These are phyloP conservation scores for Geococcyx californianus DNA, from an alignment of 2,113 vertebrate genomes.

Conservation along the genomic window DNA sequence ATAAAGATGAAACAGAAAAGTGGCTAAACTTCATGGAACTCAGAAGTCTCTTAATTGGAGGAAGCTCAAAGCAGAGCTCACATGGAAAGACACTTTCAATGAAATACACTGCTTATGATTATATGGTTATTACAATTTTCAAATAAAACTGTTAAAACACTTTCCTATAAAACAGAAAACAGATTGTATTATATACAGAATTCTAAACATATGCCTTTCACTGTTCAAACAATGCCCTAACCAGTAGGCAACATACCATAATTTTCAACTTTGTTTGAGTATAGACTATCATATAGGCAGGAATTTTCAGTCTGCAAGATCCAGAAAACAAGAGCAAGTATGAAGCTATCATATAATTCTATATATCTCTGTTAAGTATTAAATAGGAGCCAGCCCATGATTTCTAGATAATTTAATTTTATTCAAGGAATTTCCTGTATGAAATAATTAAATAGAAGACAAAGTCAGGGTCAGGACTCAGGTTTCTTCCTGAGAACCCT, in stretches of 20 bases:
- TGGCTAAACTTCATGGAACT: not conserved
- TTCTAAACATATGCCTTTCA: not conserved
- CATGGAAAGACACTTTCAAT: not conserved
- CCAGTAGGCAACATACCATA: not conserved
- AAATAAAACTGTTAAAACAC: not conserved
- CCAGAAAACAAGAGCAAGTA: not conserved
- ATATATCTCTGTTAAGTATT: not conserved
- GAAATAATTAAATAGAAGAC: not conserved
- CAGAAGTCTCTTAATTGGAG: not conserved
- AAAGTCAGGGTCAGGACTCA: not conserved
- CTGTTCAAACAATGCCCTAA: not conserved
- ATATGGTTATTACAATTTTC: not conserved
- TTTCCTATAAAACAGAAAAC: not conserved
- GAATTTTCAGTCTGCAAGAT: not conserved
- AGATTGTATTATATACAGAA: not conserved
- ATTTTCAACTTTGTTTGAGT: not conserved
- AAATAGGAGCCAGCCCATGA: not conserved
- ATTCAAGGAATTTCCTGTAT: not conserved
- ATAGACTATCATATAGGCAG: accelerated
- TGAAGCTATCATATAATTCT: not conserved
- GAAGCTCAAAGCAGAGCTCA: not conserved
- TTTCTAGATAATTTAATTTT: not conserved
- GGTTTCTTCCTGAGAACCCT: not conserved
- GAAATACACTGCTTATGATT: not conserved
- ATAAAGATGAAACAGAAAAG: not conserved